Evolutionary conservation across 1,140 invertebrate species (phyloP), one percentile per base, ranked within the genome.

Genomic region (Macrocentrus cingulum): DNA sequence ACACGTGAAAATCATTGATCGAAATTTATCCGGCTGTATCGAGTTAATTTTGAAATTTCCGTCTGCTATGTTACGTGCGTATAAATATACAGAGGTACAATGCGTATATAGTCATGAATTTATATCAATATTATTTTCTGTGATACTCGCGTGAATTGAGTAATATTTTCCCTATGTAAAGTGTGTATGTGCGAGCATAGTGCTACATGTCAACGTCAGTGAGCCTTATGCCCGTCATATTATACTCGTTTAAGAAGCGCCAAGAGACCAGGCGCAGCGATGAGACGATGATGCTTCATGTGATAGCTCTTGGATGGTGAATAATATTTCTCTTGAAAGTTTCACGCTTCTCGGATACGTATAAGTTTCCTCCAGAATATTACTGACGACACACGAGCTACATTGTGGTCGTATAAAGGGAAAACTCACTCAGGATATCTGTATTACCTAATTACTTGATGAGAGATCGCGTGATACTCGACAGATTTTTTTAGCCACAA

Each of bases 11-110:
- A 54, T 54, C 22, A 23, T 54, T 45, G 34, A 45, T 55, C 41
- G 46, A 46, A 55, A 34, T 34, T 45, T 25, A 13, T 19, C 18
- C 11, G 22, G 13, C 23, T 18, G 7, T 9, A 9, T 45, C n/a
- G 13, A 19, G 53, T 29, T 55, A 45, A 45, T 55, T 45, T 13
- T 15, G 34, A 55, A 55, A 55, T 55, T 55, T 55, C 16, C 46
- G 22, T 19, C n/a, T n/a, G n/a, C n/a, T n/a, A n/a, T n/a, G n/a
- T n/a, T n/a, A n/a, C n/a, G n/a, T n/a, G n/a, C n/a, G n/a, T n/a
- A n/a, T n/a, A n/a, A n/a, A n/a, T n/a, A n/a, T n/a, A n/a, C n/a
- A n/a, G 23, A 55, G 46, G 29, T 55, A 55, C 34, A 16, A 19
- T 29, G 20, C 13, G 18, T 6, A 20, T 13, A 20, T 37, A 13